Base-by-base conservation (phyloP, 2,113 vertebrate genomes). In the Erythrocebus patas region DNA sequence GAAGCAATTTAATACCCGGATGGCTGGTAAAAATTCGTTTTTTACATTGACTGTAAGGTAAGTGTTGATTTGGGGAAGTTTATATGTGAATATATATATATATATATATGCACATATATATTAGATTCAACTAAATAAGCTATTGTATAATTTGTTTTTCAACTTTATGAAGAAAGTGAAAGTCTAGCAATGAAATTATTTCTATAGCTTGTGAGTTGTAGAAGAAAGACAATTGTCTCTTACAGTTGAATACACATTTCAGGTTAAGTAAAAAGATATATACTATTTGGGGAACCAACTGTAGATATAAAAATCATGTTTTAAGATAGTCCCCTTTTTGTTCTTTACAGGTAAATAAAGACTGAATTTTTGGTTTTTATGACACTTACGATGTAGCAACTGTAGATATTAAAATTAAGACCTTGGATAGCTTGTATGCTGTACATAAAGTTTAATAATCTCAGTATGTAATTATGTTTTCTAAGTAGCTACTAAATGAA, bases 401-500 rank as follows among this genome's bases (percentile, higher is more conserved):
- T 64, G 55, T n/a, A 66, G 45, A 35, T 87, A 30, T 68, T 55
- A 32, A 92, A 76, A 25, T 66, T 89, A 68, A 93, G 52, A 97
- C 7, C 6, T 61, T 73, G 25, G 20, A 27, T 96, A 18, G 12
- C 40, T 93, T 72, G 1, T 89, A 43, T 43, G 8, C 10, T 66
- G 10, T 93, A 83, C 0, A n/a, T 27, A 10, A 6, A 3, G 2
- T 23, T 93, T 50, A 64, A 55, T 75, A 64, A 13, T 75, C 20
- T 61, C 8, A 89, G 50, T 40, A 57, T 18, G 0, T 72, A 87
- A 93, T 83, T 88, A 73, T 87, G 1, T 50, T 82, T 95, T 89
- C 35, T 84, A 89, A 35, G 73, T 93, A 78, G 13, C 38, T 90
- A 55, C 40, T 75, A 85, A 96, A 78, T 89, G 97, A 96, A 52